phyloP scores from a whole-genome alignment of 2,797 vertebrate genomes.

The Spinus olivaceus region DNA sequence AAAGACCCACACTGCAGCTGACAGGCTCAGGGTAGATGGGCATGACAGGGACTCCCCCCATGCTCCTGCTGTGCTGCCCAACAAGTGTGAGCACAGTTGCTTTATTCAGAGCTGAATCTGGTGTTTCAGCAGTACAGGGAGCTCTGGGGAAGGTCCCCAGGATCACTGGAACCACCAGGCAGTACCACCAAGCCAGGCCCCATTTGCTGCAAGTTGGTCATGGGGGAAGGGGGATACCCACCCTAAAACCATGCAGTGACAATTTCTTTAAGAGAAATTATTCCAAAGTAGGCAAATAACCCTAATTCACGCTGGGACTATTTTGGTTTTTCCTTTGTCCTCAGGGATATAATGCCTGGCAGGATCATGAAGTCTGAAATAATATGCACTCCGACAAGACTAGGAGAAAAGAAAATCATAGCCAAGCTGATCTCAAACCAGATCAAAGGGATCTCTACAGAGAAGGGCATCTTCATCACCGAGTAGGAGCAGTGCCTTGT shows the following conservation, averaged over 20 bases:
- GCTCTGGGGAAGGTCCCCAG: neutral
- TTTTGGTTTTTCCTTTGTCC: neutral
- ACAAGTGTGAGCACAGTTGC: neutral
- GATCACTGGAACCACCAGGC: neutral
- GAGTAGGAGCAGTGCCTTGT: neutral
- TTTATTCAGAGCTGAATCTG: neutral
- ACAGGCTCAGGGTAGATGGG: rapidly evolving
- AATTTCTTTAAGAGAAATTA: neutral
- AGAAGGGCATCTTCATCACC: slow-evolving; percentile 38
- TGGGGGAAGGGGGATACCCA: neutral
- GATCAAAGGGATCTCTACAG: slow-evolving; percentile 61
- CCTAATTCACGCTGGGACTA: neutral
- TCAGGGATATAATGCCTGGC: slow-evolving; percentile 63
- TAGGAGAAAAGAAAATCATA: slow-evolving; percentile 66
- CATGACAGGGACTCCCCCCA: rapidly evolving
- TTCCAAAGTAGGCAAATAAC: neutral
- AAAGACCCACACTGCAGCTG: neutral
- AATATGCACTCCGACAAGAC: slow-evolving; percentile 39
- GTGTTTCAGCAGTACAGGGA: rapidly evolving
- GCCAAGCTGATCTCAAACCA: slow-evolving; percentile 60
- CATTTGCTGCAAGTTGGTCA: rapidly evolving
- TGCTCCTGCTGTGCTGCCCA: neutral
- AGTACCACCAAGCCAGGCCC: rapidly evolving
- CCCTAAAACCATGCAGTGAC: rapidly evolving
- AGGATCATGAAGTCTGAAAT: slow-evolving; percentile 67